Evolutionary conservation across 2,113 vertebrate species (phyloP), one percentile per base, ranked within the genome.

Genomic region (Zosterops hypoxanthus): DNA sequence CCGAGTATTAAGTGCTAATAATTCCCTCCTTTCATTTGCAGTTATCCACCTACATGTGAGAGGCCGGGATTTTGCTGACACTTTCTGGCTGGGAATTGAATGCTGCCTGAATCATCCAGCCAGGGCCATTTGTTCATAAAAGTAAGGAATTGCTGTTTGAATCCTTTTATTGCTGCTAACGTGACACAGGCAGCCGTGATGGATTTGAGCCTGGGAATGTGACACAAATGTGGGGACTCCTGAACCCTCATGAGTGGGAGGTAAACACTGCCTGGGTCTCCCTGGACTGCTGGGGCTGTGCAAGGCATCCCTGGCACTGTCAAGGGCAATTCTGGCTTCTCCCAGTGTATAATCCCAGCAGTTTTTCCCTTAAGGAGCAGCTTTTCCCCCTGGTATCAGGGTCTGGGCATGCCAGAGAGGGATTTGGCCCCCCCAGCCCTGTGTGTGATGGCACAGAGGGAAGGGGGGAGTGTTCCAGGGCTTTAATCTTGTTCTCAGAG

Each of bases 21-120:
- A 96, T 92, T 89, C 94, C 94, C 87, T 46, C 26, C 81, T 95
- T 91, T 93, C 90, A 93, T 95, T 94, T 95, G 92, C 88, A 90
- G 88, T 96, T 93, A 53, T 82, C 97, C 93, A 95, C 93, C 92
- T 71, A 64, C 93, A 28, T 57, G 90, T 26, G 77, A 91, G 94
- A 63, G 76, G 70, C 70, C 42, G 55, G 47, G 73, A 41, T 96
- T 95, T n/a, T 97, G 96, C 96, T 96, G 92, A 97, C 91, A 94
- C 91, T 90, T 82, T 71, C 82, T 95, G 70, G 39, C 94, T 93
- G 94, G 90, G 86, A 92, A 82, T 92, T 95, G 95, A 95, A 78
- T 34, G 81, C 88, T 84, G 92, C 90, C 93, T 95, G 95, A 97
- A 94, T 97, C 95, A 96, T 95, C 96, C 89, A 77, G 93, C 95